Conservation (phyloP, 2,797 vertebrate species). For the Eulemur albifrons region DNA sequence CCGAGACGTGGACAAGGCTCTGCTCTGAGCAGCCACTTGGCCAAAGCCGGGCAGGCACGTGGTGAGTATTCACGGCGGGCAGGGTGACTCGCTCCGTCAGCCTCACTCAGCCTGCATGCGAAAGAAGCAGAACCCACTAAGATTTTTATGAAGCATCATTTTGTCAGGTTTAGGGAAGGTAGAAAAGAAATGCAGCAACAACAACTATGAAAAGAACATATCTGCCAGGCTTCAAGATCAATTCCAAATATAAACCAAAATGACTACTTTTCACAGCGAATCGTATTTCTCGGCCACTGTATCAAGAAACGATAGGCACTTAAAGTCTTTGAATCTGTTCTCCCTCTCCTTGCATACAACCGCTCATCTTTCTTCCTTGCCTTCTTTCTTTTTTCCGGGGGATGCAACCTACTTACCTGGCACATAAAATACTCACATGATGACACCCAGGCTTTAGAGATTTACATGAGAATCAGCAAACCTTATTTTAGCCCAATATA, state of each 20-base stretch:
- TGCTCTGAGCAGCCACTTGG: background rate
- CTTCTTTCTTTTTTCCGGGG: constrained; percentile 66
- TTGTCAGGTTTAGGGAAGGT: background rate
- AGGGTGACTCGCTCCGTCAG: rapidly evolving
- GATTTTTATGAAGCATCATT: background rate
- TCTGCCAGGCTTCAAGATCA: constrained; percentile 31
- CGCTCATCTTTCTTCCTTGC: constrained; percentile 73
- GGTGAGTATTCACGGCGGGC: rapidly evolving
- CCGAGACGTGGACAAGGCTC: rapidly evolving
- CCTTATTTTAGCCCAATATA: constrained; percentile 81
- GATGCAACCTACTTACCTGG: constrained; percentile 82
- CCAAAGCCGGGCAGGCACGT: rapidly evolving
- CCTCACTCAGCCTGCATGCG: background rate
- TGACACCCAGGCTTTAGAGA: constrained; percentile 84
- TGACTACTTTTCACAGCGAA: constrained; percentile 48
- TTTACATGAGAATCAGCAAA: constrained; percentile 85
- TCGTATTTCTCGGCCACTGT: constrained; percentile 47
- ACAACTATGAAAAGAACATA: background rate
- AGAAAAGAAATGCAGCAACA: background rate
- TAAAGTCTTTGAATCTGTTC: constrained; percentile 68
- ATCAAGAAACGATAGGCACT: constrained; percentile 41
- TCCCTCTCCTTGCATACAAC: constrained; percentile 75
- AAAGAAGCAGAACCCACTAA: background rate
- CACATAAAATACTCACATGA: constrained; percentile 80
- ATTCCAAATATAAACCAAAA: constrained; percentile 70